phyloP scores from a whole-genome alignment of 2,797 vertebrate genomes.

The Cirrhinus mrigala region DNA sequence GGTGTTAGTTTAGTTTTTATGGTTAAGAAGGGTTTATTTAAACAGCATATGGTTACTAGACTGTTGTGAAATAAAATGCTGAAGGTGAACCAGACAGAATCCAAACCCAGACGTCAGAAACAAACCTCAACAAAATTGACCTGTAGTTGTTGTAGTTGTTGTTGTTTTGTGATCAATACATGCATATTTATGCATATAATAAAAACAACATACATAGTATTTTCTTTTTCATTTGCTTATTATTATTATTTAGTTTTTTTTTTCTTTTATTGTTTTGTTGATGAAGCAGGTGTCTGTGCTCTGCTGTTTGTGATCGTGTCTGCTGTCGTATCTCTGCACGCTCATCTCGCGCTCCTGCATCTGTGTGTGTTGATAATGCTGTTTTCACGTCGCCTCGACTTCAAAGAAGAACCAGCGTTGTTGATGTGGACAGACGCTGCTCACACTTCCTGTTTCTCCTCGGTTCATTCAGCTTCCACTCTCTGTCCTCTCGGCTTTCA shows the following conservation, averaged over 20 bases:
- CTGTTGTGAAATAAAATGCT: not conserved
- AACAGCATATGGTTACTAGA: not conserved
- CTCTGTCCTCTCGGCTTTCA: not conserved
- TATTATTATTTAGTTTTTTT: no score
- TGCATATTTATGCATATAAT: no score
- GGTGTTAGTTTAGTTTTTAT: not conserved
- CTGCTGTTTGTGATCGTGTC: slow-evolving; percentile 32
- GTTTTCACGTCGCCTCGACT: not conserved
- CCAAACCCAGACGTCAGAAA: not conserved
- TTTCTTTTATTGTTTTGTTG: no score
- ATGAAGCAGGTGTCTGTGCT: not conserved
- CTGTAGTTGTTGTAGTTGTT: slow-evolving; percentile 28
- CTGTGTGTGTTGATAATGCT: slow-evolving; percentile 24
- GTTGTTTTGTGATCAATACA: not conserved
- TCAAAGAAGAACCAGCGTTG: not conserved
- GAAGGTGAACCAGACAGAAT: not conserved
- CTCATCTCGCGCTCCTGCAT: not conserved
- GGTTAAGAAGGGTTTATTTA: not conserved
- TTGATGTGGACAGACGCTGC: no score
- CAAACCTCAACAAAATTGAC: not conserved
- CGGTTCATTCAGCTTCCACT: not conserved
- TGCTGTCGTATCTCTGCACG: no score
- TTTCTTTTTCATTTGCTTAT: no score
- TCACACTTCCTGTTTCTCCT: not conserved
- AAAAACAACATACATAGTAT: no score